Conservation (phyloP, 1,140 invertebrate genomes). For the Macrostomum lignano region DNA sequence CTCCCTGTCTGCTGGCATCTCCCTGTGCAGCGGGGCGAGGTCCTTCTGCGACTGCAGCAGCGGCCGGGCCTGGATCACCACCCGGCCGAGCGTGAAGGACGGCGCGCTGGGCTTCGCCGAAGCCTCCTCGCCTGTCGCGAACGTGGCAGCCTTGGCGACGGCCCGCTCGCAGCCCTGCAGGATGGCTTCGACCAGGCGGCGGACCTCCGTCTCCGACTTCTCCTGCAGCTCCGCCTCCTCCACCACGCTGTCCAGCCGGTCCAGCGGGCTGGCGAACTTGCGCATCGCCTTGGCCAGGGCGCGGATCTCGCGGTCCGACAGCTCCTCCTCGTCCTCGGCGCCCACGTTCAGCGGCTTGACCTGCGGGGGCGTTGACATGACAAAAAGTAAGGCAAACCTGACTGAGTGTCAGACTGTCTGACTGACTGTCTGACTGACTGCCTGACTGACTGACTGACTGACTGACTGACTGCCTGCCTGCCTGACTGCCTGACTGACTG, state of each 20-base stretch:
- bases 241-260: slow-evolving; percentile 65
- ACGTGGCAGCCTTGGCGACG: slow-evolving; percentile 31
- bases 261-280: slow-evolving; percentile 60
- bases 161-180: slow-evolving; percentile 49
- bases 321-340: slow-evolving; percentile 51
- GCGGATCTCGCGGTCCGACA: slow-evolving; percentile 46
- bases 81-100: slow-evolving; percentile 58
- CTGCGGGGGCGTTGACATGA: too few species aligned
- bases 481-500: too few species aligned
- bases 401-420: too few species aligned
- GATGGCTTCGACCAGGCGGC: slow-evolving; percentile 52
- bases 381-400: too few species aligned
- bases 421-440: too few species aligned
- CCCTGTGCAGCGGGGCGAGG: slow-evolving; percentile 52
- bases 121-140: too few species aligned
- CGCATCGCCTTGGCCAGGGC: slow-evolving; percentile 55
- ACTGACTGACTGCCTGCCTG: too few species aligned
- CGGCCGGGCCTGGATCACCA: slow-evolving; percentile 78
- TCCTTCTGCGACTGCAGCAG: slow-evolving; percentile 56
- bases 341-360: too few species aligned
- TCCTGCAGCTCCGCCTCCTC: slow-evolving; percentile 80
- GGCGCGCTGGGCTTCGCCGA: slow-evolving; percentile 34
- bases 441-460: too few species aligned
- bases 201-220: slow-evolving; percentile 58
- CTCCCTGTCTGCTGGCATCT: too few species aligned